phyloP scores from a whole-genome alignment of 2,797 vertebrate species.

The Diplodus sargus region DNA sequence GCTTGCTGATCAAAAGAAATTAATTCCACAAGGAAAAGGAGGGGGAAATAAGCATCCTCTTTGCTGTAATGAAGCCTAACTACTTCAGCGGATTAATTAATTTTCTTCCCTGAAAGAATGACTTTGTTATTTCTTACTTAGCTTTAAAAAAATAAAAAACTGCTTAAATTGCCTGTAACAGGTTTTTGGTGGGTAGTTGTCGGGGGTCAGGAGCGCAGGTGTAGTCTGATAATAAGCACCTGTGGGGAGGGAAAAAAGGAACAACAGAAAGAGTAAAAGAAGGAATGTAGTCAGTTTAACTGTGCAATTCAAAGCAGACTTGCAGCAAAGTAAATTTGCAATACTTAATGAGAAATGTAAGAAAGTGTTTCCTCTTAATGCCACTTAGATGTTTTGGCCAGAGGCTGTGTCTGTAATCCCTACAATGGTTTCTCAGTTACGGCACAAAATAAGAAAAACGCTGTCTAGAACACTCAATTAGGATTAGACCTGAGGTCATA shows the following conservation, averaged over 20 bases:
- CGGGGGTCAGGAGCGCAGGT: conserved; percentile 21
- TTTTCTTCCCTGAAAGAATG: conserved; percentile 47
- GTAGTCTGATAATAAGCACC: conserved; percentile 43
- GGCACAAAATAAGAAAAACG: conserved; percentile 57
- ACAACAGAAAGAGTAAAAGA: background rate
- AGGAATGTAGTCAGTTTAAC: conserved; percentile 8
- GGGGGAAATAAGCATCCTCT: conserved; percentile 36
- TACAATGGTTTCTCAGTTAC: conserved; percentile 65
- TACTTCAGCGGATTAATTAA: conserved; percentile 59
- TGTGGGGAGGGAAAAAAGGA: conserved; percentile 23
- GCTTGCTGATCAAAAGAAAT: conserved; percentile 66
- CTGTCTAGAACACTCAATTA: conserved; percentile 70
- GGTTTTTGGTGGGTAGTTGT: conserved; percentile 25
- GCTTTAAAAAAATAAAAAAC: conserved; percentile 6
- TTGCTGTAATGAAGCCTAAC: conserved; percentile 53
- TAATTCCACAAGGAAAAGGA: conserved; percentile 47
- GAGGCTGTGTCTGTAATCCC: conserved; percentile 71
- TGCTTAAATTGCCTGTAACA: conserved; percentile 32
- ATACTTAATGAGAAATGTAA: conserved; percentile 71
- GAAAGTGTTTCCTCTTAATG: conserved; percentile 61
- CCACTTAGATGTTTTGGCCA: conserved; percentile 75
- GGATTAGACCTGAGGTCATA: conserved; percentile 70
- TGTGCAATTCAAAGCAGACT: conserved; percentile 51
- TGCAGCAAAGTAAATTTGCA: conserved; percentile 60
- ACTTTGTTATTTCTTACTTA: conserved; percentile 32